Conservation (phyloP, 1,140 invertebrate genomes). For the Argopecten irradians region DNA sequence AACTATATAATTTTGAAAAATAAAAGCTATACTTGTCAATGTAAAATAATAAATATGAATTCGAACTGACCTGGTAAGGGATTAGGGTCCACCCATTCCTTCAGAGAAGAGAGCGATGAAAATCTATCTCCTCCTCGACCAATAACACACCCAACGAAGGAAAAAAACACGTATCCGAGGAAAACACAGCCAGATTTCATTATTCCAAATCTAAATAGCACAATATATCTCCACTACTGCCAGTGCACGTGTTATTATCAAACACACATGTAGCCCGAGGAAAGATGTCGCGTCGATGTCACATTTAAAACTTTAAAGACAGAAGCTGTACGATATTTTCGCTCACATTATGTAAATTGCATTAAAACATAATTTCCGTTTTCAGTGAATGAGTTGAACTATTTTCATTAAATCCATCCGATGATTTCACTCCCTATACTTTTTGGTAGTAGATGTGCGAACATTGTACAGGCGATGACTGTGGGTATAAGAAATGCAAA, state of each 20-base stretch:
- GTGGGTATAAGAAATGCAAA: background rate
- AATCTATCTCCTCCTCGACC: background rate
- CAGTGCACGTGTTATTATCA: background rate
- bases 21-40: too few species aligned
- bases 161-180: background rate
- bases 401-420: background rate
- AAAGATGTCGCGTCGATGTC: background rate
- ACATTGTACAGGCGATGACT: background rate
- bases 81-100: background rate
- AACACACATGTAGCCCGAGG: background rate
- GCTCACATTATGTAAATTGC: background rate
- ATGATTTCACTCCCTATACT: background rate
- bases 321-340: background rate
- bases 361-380: background rate
- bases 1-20: too few species aligned
- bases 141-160: background rate
- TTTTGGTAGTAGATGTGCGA: background rate
- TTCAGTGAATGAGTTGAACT: background rate
- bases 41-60: too few species aligned
- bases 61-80: background rate
- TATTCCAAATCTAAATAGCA: background rate
- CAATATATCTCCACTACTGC: background rate
- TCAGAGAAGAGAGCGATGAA: background rate
- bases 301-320: background rate
- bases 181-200: background rate